Evolutionary conservation across 2,888 invertebrate species (phyloP).

Genomic region (Drosophila peninsularis): DNA sequence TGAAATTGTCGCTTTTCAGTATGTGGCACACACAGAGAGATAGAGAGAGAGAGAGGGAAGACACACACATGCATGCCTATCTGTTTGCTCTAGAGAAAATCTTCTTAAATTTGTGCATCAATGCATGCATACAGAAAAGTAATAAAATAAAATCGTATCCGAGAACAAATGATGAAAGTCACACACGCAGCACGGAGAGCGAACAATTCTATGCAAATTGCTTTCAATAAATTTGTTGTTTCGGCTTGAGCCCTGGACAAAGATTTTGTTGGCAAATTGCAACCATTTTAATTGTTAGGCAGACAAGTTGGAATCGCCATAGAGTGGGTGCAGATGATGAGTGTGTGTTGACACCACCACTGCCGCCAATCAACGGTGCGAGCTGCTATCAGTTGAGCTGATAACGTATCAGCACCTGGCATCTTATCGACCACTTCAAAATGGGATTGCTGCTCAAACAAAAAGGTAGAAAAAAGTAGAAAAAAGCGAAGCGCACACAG

Average conservation of each 20-base stretch:
- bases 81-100: constrained; percentile 55
- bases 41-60: background rate
- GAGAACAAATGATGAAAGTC: constrained; percentile 69
- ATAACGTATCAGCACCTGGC: constrained; percentile 73
- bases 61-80: constrained; percentile 17
- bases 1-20: constrained; percentile 82
- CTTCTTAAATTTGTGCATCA: constrained; percentile 72
- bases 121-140: constrained; percentile 54
- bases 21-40: constrained; percentile 48
- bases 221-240: constrained; percentile 80
- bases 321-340: background rate
- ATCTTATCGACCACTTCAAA: constrained; percentile 81
- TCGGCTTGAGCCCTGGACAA: constrained; percentile 32
- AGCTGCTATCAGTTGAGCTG: constrained; percentile 60
- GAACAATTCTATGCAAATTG: constrained; percentile 78
- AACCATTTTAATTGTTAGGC: constrained; percentile 47
- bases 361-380: constrained; percentile 51
- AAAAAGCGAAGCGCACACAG: constrained; percentile 60
- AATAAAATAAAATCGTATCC: constrained; percentile 78
- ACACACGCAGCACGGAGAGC: constrained; percentile 32
- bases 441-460: constrained; percentile 79
- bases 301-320: constrained; percentile 59
- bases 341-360: constrained; percentile 10
- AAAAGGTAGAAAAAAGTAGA: background rate
- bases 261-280: constrained; percentile 71